Evolutionary conservation across 1,140 invertebrate genomes (phyloP).

Genomic region (Cheumatopsyche charites): DNA sequence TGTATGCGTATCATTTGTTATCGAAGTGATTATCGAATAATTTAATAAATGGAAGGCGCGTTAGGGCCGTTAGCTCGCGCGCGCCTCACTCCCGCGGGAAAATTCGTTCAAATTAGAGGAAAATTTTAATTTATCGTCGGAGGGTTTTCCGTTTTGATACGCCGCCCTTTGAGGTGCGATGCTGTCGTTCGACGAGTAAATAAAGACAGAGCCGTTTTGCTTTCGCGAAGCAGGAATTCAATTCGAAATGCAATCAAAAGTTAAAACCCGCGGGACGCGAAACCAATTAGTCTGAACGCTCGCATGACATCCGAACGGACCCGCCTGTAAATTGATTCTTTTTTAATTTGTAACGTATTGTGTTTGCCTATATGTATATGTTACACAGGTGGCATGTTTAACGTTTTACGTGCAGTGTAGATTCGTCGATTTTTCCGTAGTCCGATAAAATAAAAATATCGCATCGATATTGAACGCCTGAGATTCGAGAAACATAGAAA

Average conservation of each 20-base stretch:
- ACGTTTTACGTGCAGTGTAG: too few species aligned
- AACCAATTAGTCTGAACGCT: slow-evolving; percentile 30
- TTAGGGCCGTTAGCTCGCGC: not conserved
- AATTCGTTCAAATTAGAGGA: not conserved
- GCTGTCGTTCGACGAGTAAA: slow-evolving; percentile 15
- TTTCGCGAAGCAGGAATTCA: slow-evolving; percentile 27
- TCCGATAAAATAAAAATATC: slow-evolving; percentile 2
- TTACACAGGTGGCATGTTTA: too few species aligned
- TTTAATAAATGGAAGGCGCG: slow-evolving; percentile 7
- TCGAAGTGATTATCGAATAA: not conserved
- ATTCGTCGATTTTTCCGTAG: not conserved
- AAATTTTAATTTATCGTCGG: not conserved
- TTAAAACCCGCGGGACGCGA: slow-evolving; percentile 29
- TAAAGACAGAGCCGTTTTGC: slow-evolving; percentile 26
- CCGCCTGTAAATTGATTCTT: slow-evolving; percentile 22
- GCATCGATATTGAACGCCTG: not conserved
- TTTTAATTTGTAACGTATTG: not conserved
- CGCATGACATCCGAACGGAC: slow-evolving; percentile 19
- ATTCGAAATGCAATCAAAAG: slow-evolving; percentile 36
- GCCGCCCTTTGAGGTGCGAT: not conserved
- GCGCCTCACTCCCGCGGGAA: not conserved
- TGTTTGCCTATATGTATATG: too few species aligned
- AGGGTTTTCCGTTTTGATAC: too few species aligned
- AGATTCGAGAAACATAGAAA: not conserved
- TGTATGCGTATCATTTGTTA: slow-evolving; percentile 11